Percentiles rank a stretch among this genome's conserved stretches.
Conservation (phyloP, 2,888 invertebrate genomes). For the Apamea crenata region DNA sequence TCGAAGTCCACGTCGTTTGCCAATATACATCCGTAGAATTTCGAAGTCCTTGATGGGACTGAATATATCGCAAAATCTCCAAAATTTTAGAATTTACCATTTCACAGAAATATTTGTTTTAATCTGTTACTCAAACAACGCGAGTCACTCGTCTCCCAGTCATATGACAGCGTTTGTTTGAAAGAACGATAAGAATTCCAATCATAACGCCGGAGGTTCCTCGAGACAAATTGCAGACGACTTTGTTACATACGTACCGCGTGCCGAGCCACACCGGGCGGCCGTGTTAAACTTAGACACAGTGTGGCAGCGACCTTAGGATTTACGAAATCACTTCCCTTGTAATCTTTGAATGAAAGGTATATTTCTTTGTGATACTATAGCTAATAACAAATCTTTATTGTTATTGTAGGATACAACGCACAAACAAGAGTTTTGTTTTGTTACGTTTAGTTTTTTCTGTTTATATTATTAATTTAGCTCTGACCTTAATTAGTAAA, state of each 20-base stretch:
- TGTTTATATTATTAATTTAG: neutral
- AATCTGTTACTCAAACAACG: slow-evolving; percentile 10
- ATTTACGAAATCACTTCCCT: slow-evolving; percentile 12
- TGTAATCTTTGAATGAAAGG: neutral
- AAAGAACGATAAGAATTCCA: slow-evolving; percentile 80
- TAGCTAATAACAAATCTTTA: neutral
- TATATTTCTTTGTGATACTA: neutral
- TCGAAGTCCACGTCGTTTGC: neutral
- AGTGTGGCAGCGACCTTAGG: neutral
- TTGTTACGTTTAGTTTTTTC: neutral
- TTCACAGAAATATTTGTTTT: slow-evolving; percentile 7
- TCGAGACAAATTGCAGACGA: slow-evolving; percentile 81
- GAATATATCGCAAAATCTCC: neutral
- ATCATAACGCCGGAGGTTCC: slow-evolving; percentile 74
- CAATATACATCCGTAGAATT: neutral
- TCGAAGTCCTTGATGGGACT: neutral
- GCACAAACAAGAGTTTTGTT: neutral
- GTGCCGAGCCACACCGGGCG: slow-evolving; percentile 55
- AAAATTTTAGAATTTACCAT: neutral
- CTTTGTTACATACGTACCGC: slow-evolving; percentile 72
- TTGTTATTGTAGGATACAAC: neutral
- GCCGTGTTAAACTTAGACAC: slow-evolving; percentile 34
- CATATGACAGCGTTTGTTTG: slow-evolving; percentile 71
- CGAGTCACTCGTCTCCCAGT: slow-evolving; percentile 59
- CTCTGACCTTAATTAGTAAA: neutral